Evolutionary conservation across 2,113 vertebrate species (phyloP).

Genomic region (Oostethus manadensis): DNA sequence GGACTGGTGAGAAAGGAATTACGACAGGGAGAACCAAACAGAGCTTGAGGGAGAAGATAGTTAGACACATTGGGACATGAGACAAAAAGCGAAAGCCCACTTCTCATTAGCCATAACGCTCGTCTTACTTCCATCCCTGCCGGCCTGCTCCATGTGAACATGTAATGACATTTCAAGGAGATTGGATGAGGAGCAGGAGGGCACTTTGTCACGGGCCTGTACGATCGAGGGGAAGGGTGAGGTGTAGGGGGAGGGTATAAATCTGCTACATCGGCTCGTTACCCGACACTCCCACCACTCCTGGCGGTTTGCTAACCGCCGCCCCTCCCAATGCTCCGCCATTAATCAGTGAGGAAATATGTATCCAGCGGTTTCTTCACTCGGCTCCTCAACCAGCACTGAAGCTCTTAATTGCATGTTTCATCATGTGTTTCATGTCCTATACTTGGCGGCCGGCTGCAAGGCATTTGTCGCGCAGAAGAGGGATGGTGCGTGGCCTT

Average conservation of each 20-base stretch:
- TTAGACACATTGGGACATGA: slow-evolving; percentile 32
- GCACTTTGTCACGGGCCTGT: slow-evolving; percentile 59
- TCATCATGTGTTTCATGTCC: slow-evolving; percentile 69
- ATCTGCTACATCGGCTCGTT: slow-evolving; percentile 65
- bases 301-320: slow-evolving; percentile 49
- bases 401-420: slow-evolving; percentile 69
- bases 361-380: slow-evolving; percentile 45
- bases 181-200: slow-evolving; percentile 47
- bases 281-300: slow-evolving; percentile 52
- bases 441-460: slow-evolving; percentile 57
- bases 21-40: slow-evolving; percentile 12
- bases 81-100: slow-evolving; percentile 61
- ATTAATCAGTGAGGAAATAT: slow-evolving; percentile 71
- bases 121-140: slow-evolving; percentile 52
- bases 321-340: slow-evolving; percentile 47
- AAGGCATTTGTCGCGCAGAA: slow-evolving; percentile 63
- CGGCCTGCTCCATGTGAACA: slow-evolving; percentile 39
- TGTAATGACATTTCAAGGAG: slow-evolving; percentile 73
- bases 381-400: slow-evolving; percentile 36
- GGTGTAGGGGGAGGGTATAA: slow-evolving; percentile 47
- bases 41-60: slow-evolving; percentile 16
- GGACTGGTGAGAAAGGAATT: slow-evolving; percentile 27
- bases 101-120: slow-evolving; percentile 68
- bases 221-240: slow-evolving; percentile 23
- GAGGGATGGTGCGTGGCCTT: slow-evolving; percentile 42